These are phyloP conservation scores for Madoqua kirkii DNA, from an alignment of 2,113 vertebrate genomes.

Conservation along the genomic window DNA sequence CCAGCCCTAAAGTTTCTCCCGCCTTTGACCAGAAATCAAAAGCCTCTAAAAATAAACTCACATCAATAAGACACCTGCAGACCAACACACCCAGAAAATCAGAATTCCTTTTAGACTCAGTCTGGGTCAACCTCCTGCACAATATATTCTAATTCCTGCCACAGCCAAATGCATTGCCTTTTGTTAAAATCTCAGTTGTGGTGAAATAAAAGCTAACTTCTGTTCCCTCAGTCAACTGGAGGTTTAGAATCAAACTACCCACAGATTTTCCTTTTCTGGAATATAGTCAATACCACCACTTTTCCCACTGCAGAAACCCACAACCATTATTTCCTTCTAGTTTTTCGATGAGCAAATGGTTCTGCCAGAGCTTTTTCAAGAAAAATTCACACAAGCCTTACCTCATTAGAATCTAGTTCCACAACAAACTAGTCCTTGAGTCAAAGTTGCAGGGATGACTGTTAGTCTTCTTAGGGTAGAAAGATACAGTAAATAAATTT, in stretches of 20 bases:
- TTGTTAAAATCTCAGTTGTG: not conserved
- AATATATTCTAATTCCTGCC: slow-evolving; percentile 18
- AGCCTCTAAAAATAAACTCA: slow-evolving; percentile 46
- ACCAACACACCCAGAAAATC: slow-evolving; percentile 36
- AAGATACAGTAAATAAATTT: not conserved
- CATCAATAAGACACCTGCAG: slow-evolving; percentile 30
- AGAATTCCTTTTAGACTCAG: slow-evolving; percentile 31
- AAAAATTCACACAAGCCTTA: not conserved
- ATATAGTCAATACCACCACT: not conserved
- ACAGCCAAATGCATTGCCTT: slow-evolving; percentile 24
- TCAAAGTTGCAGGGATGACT: not conserved
- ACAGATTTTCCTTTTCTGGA: not conserved
- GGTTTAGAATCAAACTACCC: not conserved
- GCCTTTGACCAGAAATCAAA: slow-evolving; percentile 42
- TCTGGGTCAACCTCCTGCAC: slow-evolving; percentile 4
- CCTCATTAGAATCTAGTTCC: not conserved
- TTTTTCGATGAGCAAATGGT: not conserved
- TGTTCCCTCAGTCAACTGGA: not conserved
- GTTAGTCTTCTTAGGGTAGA: not conserved
- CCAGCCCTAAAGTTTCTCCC: not conserved
- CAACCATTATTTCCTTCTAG: not conserved
- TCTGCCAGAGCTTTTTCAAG: not conserved
- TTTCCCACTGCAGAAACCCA: not conserved
- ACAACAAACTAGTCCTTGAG: not conserved
- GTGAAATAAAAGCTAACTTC: slow-evolving; percentile 14